phyloP scores from a whole-genome alignment of 1,140 invertebrate species.

The Lerema accius region DNA sequence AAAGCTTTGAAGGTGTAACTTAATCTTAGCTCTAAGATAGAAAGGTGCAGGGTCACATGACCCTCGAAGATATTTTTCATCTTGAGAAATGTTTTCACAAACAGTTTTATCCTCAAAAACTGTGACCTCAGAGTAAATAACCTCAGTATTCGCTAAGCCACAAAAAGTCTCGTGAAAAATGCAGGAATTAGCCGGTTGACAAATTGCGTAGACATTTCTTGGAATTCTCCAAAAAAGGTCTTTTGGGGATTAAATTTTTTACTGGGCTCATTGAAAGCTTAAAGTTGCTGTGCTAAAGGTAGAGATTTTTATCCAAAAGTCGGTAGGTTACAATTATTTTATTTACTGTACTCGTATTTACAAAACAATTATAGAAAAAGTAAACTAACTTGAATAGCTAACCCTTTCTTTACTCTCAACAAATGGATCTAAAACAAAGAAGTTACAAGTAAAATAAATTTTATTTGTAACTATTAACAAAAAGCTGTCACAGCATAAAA shows the following conservation, averaged over 20 bases:
- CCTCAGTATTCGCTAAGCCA: conserved; percentile 23
- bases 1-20: conserved; percentile 6
- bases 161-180: conserved; percentile 29
- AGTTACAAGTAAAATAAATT: neutral
- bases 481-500: neutral
- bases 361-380: too few relatives aligned
- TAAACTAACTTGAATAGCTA: neutral
- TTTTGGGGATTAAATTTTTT: conserved; percentile 15
- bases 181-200: conserved; percentile 25
- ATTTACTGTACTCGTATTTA: too few relatives aligned
- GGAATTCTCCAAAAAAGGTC: conserved; percentile 8
- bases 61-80: conserved; percentile 23
- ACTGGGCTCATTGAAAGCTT: neutral
- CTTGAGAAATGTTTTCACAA: conserved; percentile 23
- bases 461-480: neutral
- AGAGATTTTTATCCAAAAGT: too few relatives aligned
- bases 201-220: conserved; percentile 28
- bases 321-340: too few relatives aligned
- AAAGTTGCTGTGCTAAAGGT: too few relatives aligned
- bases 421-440: neutral
- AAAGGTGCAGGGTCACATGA: conserved; percentile 8
- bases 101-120: conserved; percentile 27
- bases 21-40: conserved; percentile 8
- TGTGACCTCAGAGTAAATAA: conserved; percentile 29
- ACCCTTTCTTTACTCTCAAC: neutral